A percentile compares a stretch with the other conserved stretches of the same genome.
phyloP scores from a whole-genome alignment of 1,140 invertebrate species.

The Medauroidea extradentata region DNA sequence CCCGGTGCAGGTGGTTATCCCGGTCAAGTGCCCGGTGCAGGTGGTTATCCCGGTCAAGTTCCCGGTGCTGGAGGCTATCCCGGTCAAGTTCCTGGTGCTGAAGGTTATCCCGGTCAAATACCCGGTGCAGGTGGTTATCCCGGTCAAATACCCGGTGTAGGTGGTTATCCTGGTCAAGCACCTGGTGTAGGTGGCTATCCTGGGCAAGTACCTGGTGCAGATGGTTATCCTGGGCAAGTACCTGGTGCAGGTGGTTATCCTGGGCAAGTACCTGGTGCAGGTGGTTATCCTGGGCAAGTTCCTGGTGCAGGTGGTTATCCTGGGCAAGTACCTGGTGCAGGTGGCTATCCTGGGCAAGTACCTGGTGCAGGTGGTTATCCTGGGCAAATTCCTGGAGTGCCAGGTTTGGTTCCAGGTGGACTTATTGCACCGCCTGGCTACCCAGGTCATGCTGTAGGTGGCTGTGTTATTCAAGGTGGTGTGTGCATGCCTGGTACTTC shows the following conservation, averaged over 20 bases:
- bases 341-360: not conserved
- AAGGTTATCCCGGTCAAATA: conserved; percentile 6
- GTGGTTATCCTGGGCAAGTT: not conserved
- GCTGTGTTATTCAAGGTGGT: no score
- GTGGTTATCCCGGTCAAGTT: not conserved
- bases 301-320: conserved; percentile 11
- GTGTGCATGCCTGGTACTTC: not conserved
- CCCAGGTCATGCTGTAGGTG: not conserved
- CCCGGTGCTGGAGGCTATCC: conserved; percentile 5
- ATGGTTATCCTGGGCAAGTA: conserved; percentile 6
- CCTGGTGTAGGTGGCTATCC: not conserved
- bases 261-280: conserved; percentile 18
- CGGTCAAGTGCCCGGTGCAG: conserved; percentile 17
- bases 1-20: conserved; percentile 1
- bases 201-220: conserved; percentile 18
- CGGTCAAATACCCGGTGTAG: conserved; percentile 1
- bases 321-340: conserved; percentile 1
- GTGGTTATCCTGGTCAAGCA: conserved; percentile 9
- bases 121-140: conserved; percentile 3
- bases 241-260: conserved; percentile 2
- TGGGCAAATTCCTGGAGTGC: conserved; percentile 12
- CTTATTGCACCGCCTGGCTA: not conserved
- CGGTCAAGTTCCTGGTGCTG: conserved; percentile 13
- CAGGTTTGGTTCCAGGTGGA: conserved; percentile 11
- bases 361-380: conserved; percentile 14